Percentiles rank a stretch among this genome's conserved stretches.
These are phyloP conservation scores for Otus sunia DNA, from an alignment of 2,113 vertebrate species.

Conservation along the genomic window DNA sequence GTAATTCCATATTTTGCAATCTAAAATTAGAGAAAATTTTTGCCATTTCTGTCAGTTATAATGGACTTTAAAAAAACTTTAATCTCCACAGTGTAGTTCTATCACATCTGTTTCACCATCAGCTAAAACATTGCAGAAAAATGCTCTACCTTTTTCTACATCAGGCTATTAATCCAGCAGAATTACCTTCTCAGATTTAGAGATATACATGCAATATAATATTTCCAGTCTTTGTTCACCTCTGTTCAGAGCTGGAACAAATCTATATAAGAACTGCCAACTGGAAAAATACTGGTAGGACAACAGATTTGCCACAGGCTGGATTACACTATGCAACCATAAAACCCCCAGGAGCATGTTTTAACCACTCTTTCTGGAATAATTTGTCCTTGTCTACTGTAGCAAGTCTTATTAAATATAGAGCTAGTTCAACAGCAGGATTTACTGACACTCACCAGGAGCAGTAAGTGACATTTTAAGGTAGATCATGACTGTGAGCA, in stretches of 20 bases:
- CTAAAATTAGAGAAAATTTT: not conserved
- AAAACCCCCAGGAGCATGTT: constrained; percentile 9
- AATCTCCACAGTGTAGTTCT: not conserved
- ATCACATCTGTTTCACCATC: not conserved
- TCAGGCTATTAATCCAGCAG: not conserved
- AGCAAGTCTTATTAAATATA: not conserved
- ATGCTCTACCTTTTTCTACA: not conserved
- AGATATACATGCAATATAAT: not conserved
- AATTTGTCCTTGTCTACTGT: not conserved
- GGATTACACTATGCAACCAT: not conserved
- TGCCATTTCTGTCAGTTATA: not conserved
- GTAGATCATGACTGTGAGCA: not conserved
- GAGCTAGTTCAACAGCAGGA: not conserved
- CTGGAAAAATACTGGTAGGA: constrained; percentile 19
- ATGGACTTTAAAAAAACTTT: not conserved
- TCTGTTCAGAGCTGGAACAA: constrained; percentile 19
- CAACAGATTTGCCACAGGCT: not conserved
- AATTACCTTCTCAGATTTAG: not conserved
- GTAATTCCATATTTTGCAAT: not conserved
- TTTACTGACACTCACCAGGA: not conserved
- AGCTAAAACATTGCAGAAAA: not conserved
- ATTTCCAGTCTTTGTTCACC: not conserved
- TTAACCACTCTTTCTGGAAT: constrained; percentile 1
- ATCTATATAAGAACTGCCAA: not conserved
- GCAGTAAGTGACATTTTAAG: not conserved